A percentile compares a stretch with the other conserved stretches of the same genome.
phyloP scores from a whole-genome alignment of 1,140 invertebrate species.

The Trypoxylus dichotomus region DNA sequence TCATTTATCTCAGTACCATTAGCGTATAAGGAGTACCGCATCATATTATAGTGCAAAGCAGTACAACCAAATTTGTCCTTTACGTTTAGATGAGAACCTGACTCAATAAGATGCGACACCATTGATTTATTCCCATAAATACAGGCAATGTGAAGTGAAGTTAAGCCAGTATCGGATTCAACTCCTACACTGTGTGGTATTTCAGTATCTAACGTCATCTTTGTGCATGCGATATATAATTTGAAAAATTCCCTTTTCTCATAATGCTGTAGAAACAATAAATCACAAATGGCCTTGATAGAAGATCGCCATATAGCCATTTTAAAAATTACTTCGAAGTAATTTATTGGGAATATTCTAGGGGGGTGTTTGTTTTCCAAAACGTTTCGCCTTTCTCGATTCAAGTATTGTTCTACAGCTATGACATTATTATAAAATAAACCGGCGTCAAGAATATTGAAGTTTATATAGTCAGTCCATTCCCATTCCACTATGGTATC shows the following conservation, averaged over 20 bases:
- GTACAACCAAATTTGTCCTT: neutral
- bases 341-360: neutral
- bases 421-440: neutral
- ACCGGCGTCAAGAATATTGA: neutral
- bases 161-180: neutral
- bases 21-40: neutral
- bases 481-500: neutral
- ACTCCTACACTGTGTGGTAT: neutral
- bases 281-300: neutral
- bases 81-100: neutral
- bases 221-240: neutral
- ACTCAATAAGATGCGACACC: neutral
- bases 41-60: neutral
- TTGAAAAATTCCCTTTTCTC: neutral
- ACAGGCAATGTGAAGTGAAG: neutral
- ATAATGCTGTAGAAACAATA: neutral
- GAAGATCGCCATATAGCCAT: neutral
- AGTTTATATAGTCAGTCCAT: neutral
- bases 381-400: neutral
- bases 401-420: neutral
- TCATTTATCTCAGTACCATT: neutral
- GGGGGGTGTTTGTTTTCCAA: neutral
- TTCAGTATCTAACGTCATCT: neutral
- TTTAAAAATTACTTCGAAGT: neutral
- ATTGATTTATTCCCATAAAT: neutral